Evolutionary conservation across 2,888 invertebrate species (phyloP).

Genomic region (Brachynemurus nebulosus): DNA sequence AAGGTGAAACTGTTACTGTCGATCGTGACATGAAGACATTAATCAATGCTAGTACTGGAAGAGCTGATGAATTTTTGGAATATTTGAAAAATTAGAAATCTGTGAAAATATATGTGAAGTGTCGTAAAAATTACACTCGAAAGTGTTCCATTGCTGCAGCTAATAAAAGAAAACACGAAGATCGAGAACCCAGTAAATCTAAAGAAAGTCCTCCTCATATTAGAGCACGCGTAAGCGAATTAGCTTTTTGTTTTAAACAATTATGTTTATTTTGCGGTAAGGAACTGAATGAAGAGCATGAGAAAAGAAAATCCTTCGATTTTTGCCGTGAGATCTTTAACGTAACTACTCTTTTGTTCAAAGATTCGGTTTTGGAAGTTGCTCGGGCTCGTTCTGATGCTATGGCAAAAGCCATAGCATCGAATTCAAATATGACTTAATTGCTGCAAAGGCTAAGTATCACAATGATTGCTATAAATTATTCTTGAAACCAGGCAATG

Average conservation of each 20-base stretch:
- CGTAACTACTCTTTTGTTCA: conserved; percentile 20
- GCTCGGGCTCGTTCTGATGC: conserved; percentile 18
- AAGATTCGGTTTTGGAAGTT: conserved; percentile 18
- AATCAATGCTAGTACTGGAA: conserved; percentile 18
- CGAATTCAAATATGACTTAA: conserved; percentile 21
- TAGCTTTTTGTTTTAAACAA: conserved; percentile 7
- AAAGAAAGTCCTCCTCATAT: conserved; percentile 21
- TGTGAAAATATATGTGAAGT: conserved; percentile 21
- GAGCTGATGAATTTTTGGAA: conserved; percentile 20
- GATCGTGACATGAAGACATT: conserved; percentile 17
- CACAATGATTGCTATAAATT: conserved; percentile 22
- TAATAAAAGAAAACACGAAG: conserved; percentile 22
- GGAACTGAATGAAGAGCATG: conserved; percentile 24
- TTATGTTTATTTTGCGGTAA: conserved; percentile 26
- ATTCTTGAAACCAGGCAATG: conserved; percentile 23
- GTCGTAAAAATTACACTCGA: conserved; percentile 22
- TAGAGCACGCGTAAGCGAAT: conserved; percentile 22
- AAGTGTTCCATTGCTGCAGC: conserved; percentile 22
- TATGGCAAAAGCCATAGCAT: conserved; percentile 22
- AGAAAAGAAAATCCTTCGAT: conserved; percentile 22
- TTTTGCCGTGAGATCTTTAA: conserved; percentile 20
- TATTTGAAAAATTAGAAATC: conserved; percentile 13
- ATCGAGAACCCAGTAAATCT: conserved; percentile 23
- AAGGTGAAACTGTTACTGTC: conserved; percentile 23
- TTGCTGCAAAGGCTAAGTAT: conserved; percentile 25